Evolutionary conservation across 2,797 vertebrate species (phyloP), one percentile per base, ranked within the genome.

Genomic region (Balearica regulorum): DNA sequence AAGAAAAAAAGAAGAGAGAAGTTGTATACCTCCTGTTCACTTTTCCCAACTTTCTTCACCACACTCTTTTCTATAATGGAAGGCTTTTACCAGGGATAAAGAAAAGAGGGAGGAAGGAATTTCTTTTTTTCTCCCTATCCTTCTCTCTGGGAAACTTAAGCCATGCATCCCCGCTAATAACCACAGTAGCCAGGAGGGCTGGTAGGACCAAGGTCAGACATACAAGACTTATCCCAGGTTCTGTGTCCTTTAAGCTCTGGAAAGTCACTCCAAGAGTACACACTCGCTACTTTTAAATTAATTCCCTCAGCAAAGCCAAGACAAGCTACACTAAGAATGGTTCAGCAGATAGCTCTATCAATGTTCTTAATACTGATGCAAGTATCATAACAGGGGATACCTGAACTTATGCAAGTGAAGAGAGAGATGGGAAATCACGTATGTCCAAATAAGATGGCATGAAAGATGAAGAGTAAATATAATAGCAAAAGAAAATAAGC

Each of bases 221-320:
- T 26, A n/a, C 4, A 44, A 58, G 14, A 25, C 21, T 82, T 44
- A 39, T 0, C 1, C 11, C 2, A 1, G 62, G 4, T 19, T 49
- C 8, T 83, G 7, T 51, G 19, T 31, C 39, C 16, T 77, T 57
- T 16, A 62, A n/a, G 26, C 8, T 65, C 39, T 89, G 5, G 8
- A 69, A 84, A 54, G 6, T 39, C 39, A 39, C 37, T 85, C 33
- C 15, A 73, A 31, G 4, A 31, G 17, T 41, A 51, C 5, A 24
- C 1, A 0, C 4, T 58, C 19, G 24, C 4, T 33, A 33, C 26
- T 62, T 64, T 35, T 17, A 77, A 53, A 51, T 71, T 64, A 35
- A 6, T 81, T 55, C 26, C 37, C 14, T 71, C 49, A 48, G 12
- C 24, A 72, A 88, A 88, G n/a, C 21, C 19, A 87, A 60, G 41